Evolutionary conservation across 2,113 vertebrate genomes (phyloP).

Genomic region (Chunga burmeisteri): DNA sequence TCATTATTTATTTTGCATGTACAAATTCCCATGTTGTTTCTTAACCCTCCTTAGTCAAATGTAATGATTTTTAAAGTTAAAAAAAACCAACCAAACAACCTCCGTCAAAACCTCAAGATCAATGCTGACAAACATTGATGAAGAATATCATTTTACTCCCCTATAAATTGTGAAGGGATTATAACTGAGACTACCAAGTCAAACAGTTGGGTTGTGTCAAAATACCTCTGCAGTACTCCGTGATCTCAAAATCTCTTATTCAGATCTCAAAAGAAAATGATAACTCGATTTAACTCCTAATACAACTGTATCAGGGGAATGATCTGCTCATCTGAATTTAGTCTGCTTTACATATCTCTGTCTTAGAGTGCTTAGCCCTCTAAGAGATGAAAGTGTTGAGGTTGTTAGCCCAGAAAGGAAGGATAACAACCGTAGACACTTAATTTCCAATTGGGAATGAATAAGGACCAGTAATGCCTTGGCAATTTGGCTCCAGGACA

Average conservation of each 20-base stretch:
- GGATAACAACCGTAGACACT: neutral
- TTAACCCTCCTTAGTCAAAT: neutral
- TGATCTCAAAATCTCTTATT: neutral
- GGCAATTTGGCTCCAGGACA: neutral
- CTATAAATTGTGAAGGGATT: neutral
- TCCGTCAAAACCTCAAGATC: neutral
- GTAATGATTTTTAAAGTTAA: neutral
- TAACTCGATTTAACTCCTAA: neutral
- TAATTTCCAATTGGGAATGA: neutral
- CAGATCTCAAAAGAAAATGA: neutral
- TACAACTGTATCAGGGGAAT: neutral
- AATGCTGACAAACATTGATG: neutral
- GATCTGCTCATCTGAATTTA: neutral
- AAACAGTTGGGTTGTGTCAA: neutral
- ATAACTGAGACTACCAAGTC: neutral
- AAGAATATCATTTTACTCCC: neutral
- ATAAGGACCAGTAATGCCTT: neutral
- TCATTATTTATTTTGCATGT: neutral
- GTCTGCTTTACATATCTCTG: neutral
- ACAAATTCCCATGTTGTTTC: neutral
- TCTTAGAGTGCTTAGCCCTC: neutral
- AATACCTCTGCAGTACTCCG: neutral
- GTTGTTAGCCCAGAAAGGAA: neutral
- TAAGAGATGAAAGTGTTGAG: neutral
- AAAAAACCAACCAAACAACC: neutral